phyloP scores from a whole-genome alignment of 2,797 vertebrate genomes.

The Dendrocincla fuliginosa region DNA sequence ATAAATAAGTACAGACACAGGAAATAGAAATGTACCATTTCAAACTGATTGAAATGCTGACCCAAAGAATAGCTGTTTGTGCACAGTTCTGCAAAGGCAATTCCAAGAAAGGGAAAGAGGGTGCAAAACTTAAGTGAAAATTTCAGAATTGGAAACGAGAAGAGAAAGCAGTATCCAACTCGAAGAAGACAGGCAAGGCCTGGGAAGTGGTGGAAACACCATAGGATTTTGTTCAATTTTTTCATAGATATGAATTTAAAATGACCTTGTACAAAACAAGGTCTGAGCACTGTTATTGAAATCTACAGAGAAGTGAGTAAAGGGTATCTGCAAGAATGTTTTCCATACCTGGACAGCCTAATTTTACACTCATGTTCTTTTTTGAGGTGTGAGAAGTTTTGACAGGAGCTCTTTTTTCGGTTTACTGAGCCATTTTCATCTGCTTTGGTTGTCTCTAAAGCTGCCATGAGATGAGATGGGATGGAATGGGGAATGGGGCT shows the following conservation, averaged over 20 bases:
- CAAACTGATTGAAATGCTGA: constrained; percentile 41
- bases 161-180: not conserved
- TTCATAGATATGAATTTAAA: not conserved
- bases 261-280: not conserved
- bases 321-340: not conserved
- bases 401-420: not conserved
- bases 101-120: not conserved
- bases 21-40: constrained; percentile 1
- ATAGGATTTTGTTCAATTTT: not conserved
- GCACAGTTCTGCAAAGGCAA: not conserved
- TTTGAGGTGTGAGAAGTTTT: not conserved
- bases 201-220: not conserved
- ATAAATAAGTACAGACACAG: not conserved
- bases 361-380: not conserved
- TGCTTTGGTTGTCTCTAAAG: not conserved
- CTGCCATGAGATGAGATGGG: not conserved
- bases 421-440: not conserved
- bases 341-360: not conserved
- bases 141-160: not conserved
- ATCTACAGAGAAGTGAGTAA: not conserved
- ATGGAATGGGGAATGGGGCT: not conserved
- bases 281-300: not conserved
- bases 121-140: not conserved
- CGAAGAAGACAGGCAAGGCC: not conserved
- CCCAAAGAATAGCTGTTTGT: not conserved